Conservation (phyloP, 1,140 invertebrate species). For the Drosophila ambigua region DNA sequence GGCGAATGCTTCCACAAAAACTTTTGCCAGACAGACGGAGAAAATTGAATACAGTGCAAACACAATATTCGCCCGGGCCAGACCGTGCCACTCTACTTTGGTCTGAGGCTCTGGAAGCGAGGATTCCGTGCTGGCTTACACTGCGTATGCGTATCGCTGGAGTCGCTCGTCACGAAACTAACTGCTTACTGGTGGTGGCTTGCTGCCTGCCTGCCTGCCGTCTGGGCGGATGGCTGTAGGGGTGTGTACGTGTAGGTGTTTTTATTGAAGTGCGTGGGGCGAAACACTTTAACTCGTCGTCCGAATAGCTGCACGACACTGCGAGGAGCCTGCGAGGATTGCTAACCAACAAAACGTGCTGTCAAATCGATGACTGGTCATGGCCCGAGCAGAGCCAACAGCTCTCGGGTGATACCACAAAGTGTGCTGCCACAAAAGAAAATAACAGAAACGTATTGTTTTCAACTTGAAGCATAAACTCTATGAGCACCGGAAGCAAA, state of each 20-base stretch:
- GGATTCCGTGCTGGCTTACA: conserved; percentile 49
- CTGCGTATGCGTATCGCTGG: conserved; percentile 71
- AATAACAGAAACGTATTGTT: conserved; percentile 7
- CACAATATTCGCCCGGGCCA: conserved; percentile 44
- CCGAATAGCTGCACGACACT: conserved; percentile 55
- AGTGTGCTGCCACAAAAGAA: conserved; percentile 12
- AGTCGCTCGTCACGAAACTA: conserved; percentile 67
- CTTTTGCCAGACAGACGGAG: conserved; percentile 46
- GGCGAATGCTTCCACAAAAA: conserved; percentile 31
- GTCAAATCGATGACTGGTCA: conserved; percentile 40
- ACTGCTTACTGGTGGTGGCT: conserved; percentile 13
- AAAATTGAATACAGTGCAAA: conserved; percentile 55
- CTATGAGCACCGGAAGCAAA: too few relatives aligned
- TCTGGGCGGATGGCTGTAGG: too few relatives aligned
- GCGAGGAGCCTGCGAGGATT: conserved; percentile 17
- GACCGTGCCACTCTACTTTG: conserved; percentile 17
- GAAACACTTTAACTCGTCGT: conserved; percentile 75
- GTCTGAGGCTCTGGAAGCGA: conserved; percentile 1
- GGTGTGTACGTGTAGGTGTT: conserved; percentile 69
- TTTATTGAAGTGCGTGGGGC: conserved; percentile 77
- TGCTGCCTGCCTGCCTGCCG: not conserved
- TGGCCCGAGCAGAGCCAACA: conserved; percentile 3
- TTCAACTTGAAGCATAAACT: conserved; percentile 4
- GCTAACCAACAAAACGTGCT: conserved; percentile 42
- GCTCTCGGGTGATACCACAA: conserved; percentile 6